Evolutionary conservation across 2,888 invertebrate species (phyloP), one percentile per base, ranked within the genome.

Genomic region (Epirrita christyi): DNA sequence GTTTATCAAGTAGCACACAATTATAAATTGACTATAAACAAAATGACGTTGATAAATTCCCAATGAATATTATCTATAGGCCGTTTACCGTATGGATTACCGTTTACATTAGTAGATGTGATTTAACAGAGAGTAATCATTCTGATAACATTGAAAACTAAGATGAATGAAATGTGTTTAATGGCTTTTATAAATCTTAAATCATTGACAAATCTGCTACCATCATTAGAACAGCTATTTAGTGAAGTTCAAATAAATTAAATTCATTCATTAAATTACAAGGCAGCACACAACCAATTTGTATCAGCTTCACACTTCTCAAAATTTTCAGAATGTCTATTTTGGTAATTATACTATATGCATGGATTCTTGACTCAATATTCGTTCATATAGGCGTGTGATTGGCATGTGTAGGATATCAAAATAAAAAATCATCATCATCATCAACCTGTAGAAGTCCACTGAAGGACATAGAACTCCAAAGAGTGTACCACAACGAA

Each of bases 41-140:
- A 7, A 21, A 32, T 44, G 38, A 7, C 48, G 13, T 55, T 49
- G 37, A 38, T 15, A 21, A 21, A 21, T 28, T 43, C 6, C n/a
- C 21, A 13, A 49, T 43, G 21, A 21, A 4, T 21, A 21, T 38
- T 44, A 10, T 9, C 2, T 44, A 9, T 42, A 29, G 6, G 11
- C 36, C 14, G 10, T 53, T 21, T 42, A 48, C 48, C 43, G 55
- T 43, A 55, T 0, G 11, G 11, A 40, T 38, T 48, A 55, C 55
- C 48, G 48, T 48, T 28, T 32, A 13, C 41, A 13, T n/a, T 5
- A 36, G 41, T 41, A 6, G 21, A n/a, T 6, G 28, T 38, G 6
- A 14, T 42, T 36, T 46, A 21, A 41, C 27, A 15, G 13, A 27
- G 8, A 13, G 27, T 50, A 15, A 44, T 51, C 29, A 37, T 21